phyloP scores from a whole-genome alignment of 2,113 vertebrate species.

The Zosterops pallidus region DNA sequence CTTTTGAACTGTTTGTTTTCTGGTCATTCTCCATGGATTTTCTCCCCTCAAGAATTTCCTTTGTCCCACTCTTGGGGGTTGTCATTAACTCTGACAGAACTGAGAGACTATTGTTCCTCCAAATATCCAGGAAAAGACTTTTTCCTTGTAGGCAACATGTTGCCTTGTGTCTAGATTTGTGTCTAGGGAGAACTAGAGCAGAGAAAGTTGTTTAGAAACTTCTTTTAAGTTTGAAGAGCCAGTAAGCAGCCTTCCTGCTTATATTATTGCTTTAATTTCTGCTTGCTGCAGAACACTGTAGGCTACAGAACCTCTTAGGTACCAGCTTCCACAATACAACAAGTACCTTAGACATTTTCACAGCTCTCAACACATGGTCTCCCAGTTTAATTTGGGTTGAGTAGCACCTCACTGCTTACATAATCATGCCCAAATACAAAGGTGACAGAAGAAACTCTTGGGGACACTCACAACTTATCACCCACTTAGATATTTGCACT shows the following conservation, averaged over 20 bases:
- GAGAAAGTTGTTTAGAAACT: neutral
- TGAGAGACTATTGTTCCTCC: neutral
- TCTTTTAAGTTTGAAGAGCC: neutral
- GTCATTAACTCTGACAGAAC: neutral
- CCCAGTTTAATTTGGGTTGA: neutral
- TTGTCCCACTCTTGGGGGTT: rapidly evolving
- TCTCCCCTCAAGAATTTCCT: neutral
- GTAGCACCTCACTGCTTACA: neutral
- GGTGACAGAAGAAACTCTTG: neutral
- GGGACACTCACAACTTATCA: neutral
- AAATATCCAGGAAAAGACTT: neutral
- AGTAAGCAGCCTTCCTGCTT: neutral
- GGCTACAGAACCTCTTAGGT: neutral
- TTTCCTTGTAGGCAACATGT: neutral
- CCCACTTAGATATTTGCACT: neutral
- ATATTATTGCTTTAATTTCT: neutral
- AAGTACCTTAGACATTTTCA: neutral
- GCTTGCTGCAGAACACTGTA: neutral
- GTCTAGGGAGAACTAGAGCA: neutral
- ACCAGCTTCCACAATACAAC: neutral
- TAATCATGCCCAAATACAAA: neutral
- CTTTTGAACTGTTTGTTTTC: neutral
- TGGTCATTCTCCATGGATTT: neutral
- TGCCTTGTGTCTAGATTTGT: neutral
- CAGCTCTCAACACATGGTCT: neutral